Evolutionary conservation across 2,797 vertebrate genomes (phyloP).

Genomic region (Eulemur albifrons): DNA sequence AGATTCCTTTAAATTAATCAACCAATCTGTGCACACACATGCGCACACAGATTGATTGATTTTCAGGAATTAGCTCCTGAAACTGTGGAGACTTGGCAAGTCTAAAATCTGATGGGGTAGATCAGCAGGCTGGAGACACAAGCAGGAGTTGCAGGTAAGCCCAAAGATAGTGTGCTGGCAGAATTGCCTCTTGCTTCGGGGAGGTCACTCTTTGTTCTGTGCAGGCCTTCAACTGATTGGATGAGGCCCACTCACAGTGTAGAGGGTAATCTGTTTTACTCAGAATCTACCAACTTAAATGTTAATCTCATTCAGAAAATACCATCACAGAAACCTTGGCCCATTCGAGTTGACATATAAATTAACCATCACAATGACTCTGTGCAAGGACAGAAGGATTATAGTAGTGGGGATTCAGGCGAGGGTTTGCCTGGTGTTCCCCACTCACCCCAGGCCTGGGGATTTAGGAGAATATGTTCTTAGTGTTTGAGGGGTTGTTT

Average conservation of each 20-base stretch:
- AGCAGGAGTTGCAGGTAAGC: not conserved
- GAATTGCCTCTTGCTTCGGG: not conserved
- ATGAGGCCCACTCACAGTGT: not conserved
- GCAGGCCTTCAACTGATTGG: not conserved
- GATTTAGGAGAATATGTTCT: not conserved
- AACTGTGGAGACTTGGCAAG: not conserved
- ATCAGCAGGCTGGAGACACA: not conserved
- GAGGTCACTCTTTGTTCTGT: not conserved
- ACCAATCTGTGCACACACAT: not conserved
- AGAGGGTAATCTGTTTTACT: not conserved
- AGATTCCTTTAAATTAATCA: not conserved
- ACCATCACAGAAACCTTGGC: not conserved
- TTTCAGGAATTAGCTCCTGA: not conserved
- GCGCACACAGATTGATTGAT: not conserved
- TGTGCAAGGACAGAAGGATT: not conserved
- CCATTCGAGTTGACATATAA: not conserved
- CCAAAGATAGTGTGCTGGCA: not conserved
- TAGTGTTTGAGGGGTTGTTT: not conserved
- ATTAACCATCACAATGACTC: not conserved
- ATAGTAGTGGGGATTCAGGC: not conserved
- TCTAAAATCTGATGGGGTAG: not conserved
- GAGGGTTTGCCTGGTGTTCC: not conserved
- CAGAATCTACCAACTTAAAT: not conserved
- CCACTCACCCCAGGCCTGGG: not conserved
- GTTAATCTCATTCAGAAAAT: not conserved